Evolutionary conservation across 2,113 vertebrate species (phyloP), one percentile per base, ranked within the genome.

Genomic region (Delphinapterus leucas): DNA sequence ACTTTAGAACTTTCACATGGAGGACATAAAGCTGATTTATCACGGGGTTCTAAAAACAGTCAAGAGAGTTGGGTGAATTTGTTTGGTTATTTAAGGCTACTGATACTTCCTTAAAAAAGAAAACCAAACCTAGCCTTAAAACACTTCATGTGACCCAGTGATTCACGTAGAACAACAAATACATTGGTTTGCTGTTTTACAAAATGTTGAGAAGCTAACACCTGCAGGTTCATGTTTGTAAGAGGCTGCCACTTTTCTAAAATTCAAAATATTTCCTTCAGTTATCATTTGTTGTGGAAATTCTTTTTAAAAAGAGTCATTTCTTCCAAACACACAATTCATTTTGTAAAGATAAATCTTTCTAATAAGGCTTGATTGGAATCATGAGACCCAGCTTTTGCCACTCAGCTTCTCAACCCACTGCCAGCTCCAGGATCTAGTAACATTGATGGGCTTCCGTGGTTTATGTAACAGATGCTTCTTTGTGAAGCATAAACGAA

Each of bases 311-410:
- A 82, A 58, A 82, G 41, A 61, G n/a, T 44, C 44, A 55, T 47
- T 92, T 89, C 84, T 60, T 67, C 60, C 20, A 85, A 94, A 47
- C 2, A 77, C 8, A 80, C 7, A 68, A n/a, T 44, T 60, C 28
- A 33, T 31, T 80, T 90, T 71, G 61, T 65, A 91, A 83, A 89
- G 70, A 89, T 15, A 6, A 86, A 8, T 63, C 8, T 96, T 80
- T 88, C 33, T 93, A 73, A 26, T 23, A 85, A 7, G 7, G 18
- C 21, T 74, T 86, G 38, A 92, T 6, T 65, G 13, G 94, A 94
- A 95, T 97, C 38, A 15, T 55, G 88, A 94, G 67, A 79, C 90
- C 60, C 31, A 90, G 61, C 95, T 90, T 79, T 91, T 86, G 17
- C 31, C 88, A 21, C 31, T 70, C 88, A 68, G 17, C 26, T 41